These are phyloP conservation scores for Aldrovandia affinis DNA, from an alignment of 2,797 vertebrate species.

Conservation along the genomic window DNA sequence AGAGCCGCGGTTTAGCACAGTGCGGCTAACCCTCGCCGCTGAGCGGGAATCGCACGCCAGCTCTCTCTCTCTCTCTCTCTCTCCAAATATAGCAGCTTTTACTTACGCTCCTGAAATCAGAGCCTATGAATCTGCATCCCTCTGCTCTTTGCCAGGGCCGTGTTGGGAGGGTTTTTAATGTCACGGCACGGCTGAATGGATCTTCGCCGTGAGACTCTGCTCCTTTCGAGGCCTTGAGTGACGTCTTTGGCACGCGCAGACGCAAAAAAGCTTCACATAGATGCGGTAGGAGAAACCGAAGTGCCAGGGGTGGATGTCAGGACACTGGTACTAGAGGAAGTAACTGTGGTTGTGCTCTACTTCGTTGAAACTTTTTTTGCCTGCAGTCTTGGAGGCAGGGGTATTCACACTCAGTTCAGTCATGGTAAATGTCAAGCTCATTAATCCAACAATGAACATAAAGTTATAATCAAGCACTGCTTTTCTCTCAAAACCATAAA, in stretches of 20 bases:
- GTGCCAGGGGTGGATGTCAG: background rate
- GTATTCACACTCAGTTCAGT: background rate
- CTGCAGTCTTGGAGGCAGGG: no score
- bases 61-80: slow-evolving; percentile 12
- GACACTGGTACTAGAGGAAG: background rate
- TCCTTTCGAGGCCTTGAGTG: slow-evolving; percentile 39
- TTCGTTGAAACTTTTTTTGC: background rate
- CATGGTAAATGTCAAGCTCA: background rate
- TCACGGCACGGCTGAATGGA: slow-evolving; percentile 65
- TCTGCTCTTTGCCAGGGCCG: slow-evolving; percentile 56
- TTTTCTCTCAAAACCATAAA: no score
- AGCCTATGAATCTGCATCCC: slow-evolving; percentile 70
- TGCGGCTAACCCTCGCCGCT: slow-evolving; percentile 1
- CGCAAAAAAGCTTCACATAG: background rate
- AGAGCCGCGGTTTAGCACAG: background rate
- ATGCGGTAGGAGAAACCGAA: no score
- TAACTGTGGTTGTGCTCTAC: background rate
- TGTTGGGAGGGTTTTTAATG: slow-evolving; percentile 69
- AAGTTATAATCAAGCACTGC: no score
- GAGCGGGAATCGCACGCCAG: slow-evolving; percentile 53
- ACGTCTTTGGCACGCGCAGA: background rate
- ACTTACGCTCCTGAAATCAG: slow-evolving; percentile 64
- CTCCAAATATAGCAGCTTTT: slow-evolving; percentile 68
- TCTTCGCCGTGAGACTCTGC: slow-evolving; percentile 58
- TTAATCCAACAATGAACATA: no score